Percentiles rank a stretch among this genome's conserved stretches.
phyloP scores from a whole-genome alignment of 1,140 invertebrate species.

The Paramacrobiotus metropolitanus region DNA sequence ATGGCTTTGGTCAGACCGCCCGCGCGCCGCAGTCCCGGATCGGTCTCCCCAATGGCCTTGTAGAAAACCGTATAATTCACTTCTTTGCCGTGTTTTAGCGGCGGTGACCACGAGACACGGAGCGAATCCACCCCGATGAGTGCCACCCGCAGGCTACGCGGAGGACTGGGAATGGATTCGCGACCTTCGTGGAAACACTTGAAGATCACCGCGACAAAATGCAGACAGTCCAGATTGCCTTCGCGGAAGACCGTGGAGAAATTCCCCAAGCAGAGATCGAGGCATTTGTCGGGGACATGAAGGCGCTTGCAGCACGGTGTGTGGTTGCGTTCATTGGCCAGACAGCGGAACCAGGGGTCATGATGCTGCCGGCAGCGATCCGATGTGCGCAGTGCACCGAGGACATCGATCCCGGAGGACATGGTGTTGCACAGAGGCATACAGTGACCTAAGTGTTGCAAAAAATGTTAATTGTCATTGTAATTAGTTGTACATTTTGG shows the following conservation, averaged over 20 bases:
- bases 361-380: neutral
- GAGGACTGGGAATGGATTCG: neutral
- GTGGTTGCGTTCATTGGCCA: slow-evolving; percentile 2
- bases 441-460: too few species aligned
- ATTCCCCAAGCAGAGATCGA: neutral
- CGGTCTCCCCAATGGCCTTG: neutral
- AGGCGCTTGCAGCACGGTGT: neutral
- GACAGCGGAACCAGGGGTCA: neutral
- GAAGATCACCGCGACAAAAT: neutral
- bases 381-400: neutral
- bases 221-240: slow-evolving; percentile 1
- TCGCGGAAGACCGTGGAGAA: slow-evolving; percentile 3
- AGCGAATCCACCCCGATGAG: neutral
- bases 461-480: too few species aligned
- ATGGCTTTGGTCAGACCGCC: neutral
- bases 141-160: neutral
- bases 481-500: too few species aligned
- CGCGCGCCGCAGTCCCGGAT: neutral
- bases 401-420: neutral
- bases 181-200: slow-evolving; percentile 2
- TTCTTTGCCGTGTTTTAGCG: neutral
- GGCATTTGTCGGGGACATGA: neutral
- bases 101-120: neutral
- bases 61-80: neutral
- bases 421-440: slow-evolving; percentile 2